Evolutionary conservation across 1,140 invertebrate species (phyloP).

Genomic region (Hyphantria cunea): DNA sequence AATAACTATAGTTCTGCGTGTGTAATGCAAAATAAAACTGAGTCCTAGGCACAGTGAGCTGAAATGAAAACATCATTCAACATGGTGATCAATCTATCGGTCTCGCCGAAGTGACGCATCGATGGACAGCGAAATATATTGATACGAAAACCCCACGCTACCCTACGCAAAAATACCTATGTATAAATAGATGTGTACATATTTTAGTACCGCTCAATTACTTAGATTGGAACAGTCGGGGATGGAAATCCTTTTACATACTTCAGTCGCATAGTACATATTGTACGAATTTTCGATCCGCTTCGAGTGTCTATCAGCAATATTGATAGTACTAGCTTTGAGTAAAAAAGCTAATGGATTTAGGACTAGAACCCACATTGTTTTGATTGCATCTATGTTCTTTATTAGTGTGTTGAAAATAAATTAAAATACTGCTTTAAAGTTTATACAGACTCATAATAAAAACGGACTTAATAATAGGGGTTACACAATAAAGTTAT

Average conservation of each 20-base stretch:
- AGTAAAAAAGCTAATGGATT: not conserved
- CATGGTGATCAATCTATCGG: constrained; percentile 65
- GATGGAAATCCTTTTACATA: constrained; percentile 24
- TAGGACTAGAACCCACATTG: no score
- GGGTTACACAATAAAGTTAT: no score
- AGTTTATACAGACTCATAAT: no score
- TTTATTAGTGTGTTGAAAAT: no score
- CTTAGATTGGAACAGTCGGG: constrained; percentile 22
- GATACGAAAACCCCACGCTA: constrained; percentile 41
- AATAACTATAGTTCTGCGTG: not conserved
- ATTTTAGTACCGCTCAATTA: constrained; percentile 29
- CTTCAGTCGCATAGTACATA: constrained; percentile 13
- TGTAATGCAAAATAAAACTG: constrained; percentile 7
- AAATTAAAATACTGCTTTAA: no score
- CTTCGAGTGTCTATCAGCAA: constrained; percentile 11
- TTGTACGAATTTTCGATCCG: constrained; percentile 16
- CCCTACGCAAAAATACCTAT: constrained; percentile 31
- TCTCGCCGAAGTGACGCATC: constrained; percentile 53
- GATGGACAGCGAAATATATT: constrained; percentile 63
- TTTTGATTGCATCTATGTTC: no score
- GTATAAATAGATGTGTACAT: constrained; percentile 22
- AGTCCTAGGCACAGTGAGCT: constrained; percentile 33
- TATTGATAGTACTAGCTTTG: constrained; percentile 7
- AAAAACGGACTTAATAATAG: no score
- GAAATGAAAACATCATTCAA: constrained; percentile 52